Evolutionary conservation across 1,140 invertebrate species (phyloP).

Genomic region (Rhagoletis zephyria): DNA sequence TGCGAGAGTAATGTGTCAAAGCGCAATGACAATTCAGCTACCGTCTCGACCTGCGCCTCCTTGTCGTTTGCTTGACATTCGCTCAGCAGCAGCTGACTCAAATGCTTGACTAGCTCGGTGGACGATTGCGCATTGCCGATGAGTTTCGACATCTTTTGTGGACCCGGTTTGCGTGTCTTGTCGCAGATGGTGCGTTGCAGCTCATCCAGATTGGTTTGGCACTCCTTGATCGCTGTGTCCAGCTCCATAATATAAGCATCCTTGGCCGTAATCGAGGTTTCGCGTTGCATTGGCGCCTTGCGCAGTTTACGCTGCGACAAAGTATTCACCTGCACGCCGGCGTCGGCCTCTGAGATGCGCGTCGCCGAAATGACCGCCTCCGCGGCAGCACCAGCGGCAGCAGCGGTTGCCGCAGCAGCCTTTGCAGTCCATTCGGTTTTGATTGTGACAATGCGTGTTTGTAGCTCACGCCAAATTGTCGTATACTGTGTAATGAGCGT

Average conservation of each 20-base stretch:
- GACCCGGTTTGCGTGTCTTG: constrained; percentile 74
- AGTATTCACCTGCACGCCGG: constrained; percentile 85
- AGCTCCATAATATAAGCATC: constrained; percentile 86
- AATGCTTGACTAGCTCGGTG: constrained; percentile 84
- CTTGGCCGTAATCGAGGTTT: constrained; percentile 81
- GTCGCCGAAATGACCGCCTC: constrained; percentile 82
- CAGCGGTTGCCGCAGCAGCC: constrained; percentile 59
- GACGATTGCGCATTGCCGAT: constrained; percentile 82
- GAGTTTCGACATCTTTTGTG: constrained; percentile 78
- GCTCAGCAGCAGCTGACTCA: constrained; percentile 82
- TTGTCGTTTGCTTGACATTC: constrained; percentile 82
- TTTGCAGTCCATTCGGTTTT: constrained; percentile 74
- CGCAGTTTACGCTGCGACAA: constrained; percentile 74
- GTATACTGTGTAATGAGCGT: constrained; percentile 82
- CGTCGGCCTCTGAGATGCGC: constrained; percentile 82
- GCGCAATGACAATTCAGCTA: constrained; percentile 78
- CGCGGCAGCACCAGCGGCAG: constrained; percentile 59
- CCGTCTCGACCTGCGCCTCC: constrained; percentile 79
- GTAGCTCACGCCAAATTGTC: constrained; percentile 78
- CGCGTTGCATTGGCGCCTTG: constrained; percentile 72
- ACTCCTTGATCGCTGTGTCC: constrained; percentile 79
- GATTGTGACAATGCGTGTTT: constrained; percentile 74
- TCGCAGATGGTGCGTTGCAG: constrained; percentile 75
- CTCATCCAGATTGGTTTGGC: constrained; percentile 75
- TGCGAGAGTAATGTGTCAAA: constrained; percentile 81